Base-by-base conservation (phyloP, 2,888 invertebrate species). In the Byasa hedistus region DNA sequence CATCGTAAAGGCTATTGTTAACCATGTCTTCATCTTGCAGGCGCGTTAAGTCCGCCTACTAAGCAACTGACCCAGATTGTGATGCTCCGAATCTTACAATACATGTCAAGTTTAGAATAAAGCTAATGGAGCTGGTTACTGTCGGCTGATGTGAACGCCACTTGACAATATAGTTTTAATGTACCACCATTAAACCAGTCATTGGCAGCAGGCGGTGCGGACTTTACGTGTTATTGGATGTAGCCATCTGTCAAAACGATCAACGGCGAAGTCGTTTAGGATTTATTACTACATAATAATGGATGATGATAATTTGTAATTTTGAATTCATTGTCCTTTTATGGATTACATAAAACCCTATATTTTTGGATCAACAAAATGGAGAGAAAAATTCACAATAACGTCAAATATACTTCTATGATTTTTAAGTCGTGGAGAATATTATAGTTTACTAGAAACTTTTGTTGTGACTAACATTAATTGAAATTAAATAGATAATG, bases 41-140 rank as follows among this genome's bases (percentile, higher is more conserved):
- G 66, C 71, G 75, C 75, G 75, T 75, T 74, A 76, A 78, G 74
- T 70, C 72, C 74, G 87, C 78, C 81, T 85, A 87, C 87, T 82
- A 84, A 87, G 72, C 87, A 86, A 88, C 79, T 89, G 90, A 87
- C 89, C 89, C 79, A 87, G 86, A 83, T 88, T 82, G 79, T 79
- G 80, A 79, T 79, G 85, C 84, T 85, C 86, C 81, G 83, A 85
- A 89, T 89, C 81, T 83, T 78, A 77, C 72, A 75, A 75, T 84
- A 80, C 81, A 81, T 83, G 84, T 81, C 83, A 82, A 85, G 82
- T 82, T 84, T 81, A 81, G 73, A 79, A 76, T 75, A 75, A 75
- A 77, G 72, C 54, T 64, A 68, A 64, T 68, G 52, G 27, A 8
- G 22, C 52, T 64, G 51, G 32, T 63, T 59, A 59, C 60, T 23